Percentiles rank a stretch among this genome's conserved stretches.
These are phyloP conservation scores for Chaetorhynchus papuensis DNA, from an alignment of 2,113 vertebrate species.

Conservation along the genomic window DNA sequence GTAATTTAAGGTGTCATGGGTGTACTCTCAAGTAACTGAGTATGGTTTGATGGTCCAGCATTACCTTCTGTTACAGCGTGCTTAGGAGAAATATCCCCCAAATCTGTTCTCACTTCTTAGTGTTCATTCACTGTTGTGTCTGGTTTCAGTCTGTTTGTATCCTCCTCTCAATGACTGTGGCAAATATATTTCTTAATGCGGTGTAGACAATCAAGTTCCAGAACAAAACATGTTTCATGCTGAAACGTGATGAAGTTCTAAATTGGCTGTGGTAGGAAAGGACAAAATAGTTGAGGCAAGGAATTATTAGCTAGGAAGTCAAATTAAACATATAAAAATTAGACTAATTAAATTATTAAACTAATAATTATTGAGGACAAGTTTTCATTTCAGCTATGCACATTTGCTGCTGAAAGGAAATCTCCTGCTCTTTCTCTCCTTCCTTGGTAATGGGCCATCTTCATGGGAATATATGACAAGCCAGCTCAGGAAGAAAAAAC, in stretches of 20 bases:
- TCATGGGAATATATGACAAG: neutral
- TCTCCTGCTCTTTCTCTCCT: neutral
- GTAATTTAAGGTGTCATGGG: neutral
- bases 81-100: neutral
- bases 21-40: neutral
- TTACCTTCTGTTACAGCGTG: neutral
- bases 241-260: neutral
- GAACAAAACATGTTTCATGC: neutral
- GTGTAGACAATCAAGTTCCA: neutral
- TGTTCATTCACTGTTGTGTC: neutral
- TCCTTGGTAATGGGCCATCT: rapidly evolving
- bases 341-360: neutral
- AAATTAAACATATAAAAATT: neutral
- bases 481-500: neutral
- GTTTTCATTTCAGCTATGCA: neutral
- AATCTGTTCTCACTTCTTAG: neutral
- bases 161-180: neutral
- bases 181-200: neutral
- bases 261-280: neutral
- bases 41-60: neutral
- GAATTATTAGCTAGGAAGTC: neutral
- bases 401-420: neutral
- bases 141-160: neutral
- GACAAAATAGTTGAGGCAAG: neutral
- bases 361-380: neutral